A percentile compares a stretch with the other conserved stretches of the same genome.
Conservation (phyloP, 2,113 vertebrate genomes). For the Rhipidura dahli region DNA sequence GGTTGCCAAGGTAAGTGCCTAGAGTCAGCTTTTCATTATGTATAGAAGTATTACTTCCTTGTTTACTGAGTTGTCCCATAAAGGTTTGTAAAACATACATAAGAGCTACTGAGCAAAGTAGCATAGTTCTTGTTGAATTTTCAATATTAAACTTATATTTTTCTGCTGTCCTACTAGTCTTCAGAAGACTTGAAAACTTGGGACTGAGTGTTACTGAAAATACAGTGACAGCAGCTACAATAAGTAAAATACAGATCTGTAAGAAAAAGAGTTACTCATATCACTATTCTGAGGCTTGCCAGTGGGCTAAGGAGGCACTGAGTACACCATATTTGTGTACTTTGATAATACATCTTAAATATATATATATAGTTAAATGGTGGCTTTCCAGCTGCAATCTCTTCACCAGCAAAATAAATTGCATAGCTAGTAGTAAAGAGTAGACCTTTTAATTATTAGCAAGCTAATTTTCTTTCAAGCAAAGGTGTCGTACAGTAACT, state of each 20-base stretch:
- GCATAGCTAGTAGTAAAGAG: background rate
- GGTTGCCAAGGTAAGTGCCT: constrained; percentile 82
- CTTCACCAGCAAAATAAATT: background rate
- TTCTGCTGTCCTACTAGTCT: background rate
- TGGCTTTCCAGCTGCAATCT: background rate
- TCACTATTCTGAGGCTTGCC: background rate
- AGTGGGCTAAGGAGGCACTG: background rate
- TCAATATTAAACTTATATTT: background rate
- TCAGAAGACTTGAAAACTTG: background rate
- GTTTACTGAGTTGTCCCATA: background rate
- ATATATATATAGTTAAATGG: background rate
- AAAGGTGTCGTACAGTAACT: background rate
- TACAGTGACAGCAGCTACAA: background rate
- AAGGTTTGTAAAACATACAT: background rate
- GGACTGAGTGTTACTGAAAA: background rate
- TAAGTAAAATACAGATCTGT: background rate
- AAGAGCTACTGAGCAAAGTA: background rate
- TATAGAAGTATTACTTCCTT: background rate
- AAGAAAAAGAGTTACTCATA: background rate
- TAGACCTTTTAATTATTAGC: background rate
- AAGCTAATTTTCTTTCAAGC: background rate
- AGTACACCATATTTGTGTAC: background rate
- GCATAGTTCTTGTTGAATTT: background rate
- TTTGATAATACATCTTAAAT: background rate
- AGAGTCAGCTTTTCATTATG: background rate